Base-by-base conservation (phyloP, 1,140 invertebrate species). In the Babylonia areolata region DNA sequence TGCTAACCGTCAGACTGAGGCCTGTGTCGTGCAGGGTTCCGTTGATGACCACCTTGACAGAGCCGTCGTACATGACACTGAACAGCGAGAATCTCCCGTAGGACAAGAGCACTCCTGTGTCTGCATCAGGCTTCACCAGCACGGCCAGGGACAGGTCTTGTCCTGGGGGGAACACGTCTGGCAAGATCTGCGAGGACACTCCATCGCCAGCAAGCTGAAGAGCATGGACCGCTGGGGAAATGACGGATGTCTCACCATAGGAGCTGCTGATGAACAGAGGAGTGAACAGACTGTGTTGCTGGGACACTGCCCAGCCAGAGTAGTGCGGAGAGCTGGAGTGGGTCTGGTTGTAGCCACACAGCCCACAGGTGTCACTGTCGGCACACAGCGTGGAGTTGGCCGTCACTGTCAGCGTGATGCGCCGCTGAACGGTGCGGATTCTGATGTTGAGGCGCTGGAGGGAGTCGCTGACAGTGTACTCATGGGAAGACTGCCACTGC, bases 91-190 rank as follows among this genome's bases (percentile, higher is more conserved):
- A 82, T 33, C 77, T 73, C 58, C 85, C 87, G 64, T 90, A 89
- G 1, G 88, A 85, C 35, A 90, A 12, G n/a, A 90, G 40, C 15
- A 88, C 86, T 17, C 89, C 89, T 20, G 78, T 54, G 6, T 42
- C 31, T n/a, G 20, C 54, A 1, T 35, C 46, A 6, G 89, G 89
- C 71, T 79, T 86, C 35, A 90, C 42, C 12, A 83, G 84, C 11
- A 90, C 17, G 33, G 86, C 89, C 15, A 90, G 42, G 9, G 89
- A 85, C 35, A 90, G 84, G 79, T 90, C 89, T 33, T 71, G 81
- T 40, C 75, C 75, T 11, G 37, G n/a, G 28, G 42, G 84, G 33
- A 90, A 86, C 11, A 87, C 77, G 37, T 83, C 75, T 11, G 77
- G 81, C 39, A 88, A 75, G 40, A 90, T 82, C 23, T 86, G 46